Evolutionary conservation across 1,140 invertebrate genomes (phyloP).

Genomic region (Nomia melanderi): DNA sequence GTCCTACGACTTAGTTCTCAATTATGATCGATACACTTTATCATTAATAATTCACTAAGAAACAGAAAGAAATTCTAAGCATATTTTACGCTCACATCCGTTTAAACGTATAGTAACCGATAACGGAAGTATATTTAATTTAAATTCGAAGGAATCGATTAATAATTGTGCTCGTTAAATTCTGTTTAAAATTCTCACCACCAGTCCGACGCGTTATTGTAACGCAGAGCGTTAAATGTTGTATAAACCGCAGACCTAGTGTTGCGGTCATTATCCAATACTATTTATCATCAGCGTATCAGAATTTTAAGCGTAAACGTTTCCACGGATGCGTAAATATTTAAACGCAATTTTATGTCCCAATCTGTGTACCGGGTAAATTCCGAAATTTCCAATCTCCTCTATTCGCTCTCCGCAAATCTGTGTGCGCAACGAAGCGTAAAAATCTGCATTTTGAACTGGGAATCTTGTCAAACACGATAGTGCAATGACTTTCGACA

Average conservation of each 20-base stretch:
- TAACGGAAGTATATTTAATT: no score
- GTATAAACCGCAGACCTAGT: not conserved
- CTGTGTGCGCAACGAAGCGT: not conserved
- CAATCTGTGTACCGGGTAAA: not conserved
- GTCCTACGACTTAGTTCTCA: no score
- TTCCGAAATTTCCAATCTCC: not conserved
- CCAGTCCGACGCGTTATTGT: no score
- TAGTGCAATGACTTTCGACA: not conserved
- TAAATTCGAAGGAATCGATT: not conserved
- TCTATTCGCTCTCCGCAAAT: not conserved
- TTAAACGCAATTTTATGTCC: conserved; percentile 8
- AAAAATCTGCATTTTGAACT: not conserved
- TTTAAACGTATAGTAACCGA: no score
- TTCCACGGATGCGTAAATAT: conserved; percentile 9
- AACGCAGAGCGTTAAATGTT: not conserved
- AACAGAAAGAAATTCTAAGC: no score
- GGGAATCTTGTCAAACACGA: no score
- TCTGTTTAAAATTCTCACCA: no score
- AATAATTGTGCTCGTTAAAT: no score
- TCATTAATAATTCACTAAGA: no score
- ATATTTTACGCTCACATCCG: no score
- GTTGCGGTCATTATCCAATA: not conserved
- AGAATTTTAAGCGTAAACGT: not conserved
- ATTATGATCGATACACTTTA: no score
- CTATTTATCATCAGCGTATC: not conserved